Evolutionary conservation across 2,797 vertebrate genomes (phyloP).

Genomic region (Lutra lutra): DNA sequence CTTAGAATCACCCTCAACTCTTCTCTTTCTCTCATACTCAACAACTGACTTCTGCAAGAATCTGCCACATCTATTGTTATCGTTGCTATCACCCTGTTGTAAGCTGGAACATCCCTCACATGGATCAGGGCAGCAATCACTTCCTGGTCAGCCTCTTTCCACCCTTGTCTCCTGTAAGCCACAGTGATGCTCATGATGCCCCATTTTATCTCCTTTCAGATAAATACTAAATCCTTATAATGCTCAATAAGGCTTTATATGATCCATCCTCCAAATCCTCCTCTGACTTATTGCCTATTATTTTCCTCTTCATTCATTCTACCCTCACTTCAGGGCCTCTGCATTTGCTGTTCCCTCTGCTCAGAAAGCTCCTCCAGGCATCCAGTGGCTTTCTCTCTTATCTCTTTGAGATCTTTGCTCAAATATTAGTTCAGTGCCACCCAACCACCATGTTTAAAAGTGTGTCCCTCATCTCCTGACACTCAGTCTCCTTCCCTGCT

Average conservation of each 20-base stretch:
- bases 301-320: background rate
- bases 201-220: background rate
- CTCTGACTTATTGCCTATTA: background rate
- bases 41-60: background rate
- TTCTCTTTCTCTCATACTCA: background rate
- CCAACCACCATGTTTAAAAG: background rate
- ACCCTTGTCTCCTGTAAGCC: background rate
- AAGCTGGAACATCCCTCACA: background rate
- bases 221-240: background rate
- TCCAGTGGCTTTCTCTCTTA: background rate
- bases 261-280: background rate
- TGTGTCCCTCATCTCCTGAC: background rate
- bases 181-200: background rate
- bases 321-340: background rate
- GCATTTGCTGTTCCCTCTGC: background rate
- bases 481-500: background rate
- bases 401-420: background rate
- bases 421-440: background rate
- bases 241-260: too few relatives aligned
- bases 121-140: background rate
- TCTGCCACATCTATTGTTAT: background rate
- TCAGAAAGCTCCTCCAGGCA: background rate
- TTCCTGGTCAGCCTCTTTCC: background rate
- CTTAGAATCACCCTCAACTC: background rate
- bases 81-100: background rate